Conservation (phyloP, 2,113 vertebrate genomes). For the Falcunculus frontatus region DNA sequence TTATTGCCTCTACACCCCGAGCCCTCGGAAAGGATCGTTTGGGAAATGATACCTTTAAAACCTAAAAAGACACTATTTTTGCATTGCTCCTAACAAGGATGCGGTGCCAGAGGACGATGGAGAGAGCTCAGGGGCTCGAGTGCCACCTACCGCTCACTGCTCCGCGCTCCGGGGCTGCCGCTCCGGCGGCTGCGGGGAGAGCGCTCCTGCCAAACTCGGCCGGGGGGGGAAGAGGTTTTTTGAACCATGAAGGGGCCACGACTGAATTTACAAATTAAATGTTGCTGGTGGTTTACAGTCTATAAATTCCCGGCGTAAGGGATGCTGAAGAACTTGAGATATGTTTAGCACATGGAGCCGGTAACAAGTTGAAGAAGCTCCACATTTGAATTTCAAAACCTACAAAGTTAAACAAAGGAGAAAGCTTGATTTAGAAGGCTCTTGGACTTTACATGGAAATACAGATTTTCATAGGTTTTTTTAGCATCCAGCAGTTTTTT, state of each 20-base stretch:
- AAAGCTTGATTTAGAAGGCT: background rate
- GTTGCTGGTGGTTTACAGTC: background rate
- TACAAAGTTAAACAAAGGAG: background rate
- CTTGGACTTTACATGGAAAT: background rate
- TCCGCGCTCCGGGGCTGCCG: background rate
- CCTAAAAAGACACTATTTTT: background rate
- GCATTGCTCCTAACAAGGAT: background rate
- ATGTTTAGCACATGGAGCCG: background rate
- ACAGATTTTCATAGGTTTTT: background rate
- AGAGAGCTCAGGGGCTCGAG: conserved; percentile 68
- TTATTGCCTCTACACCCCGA: background rate
- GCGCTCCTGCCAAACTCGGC: background rate
- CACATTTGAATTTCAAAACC: background rate
- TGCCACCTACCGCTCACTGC: conserved; percentile 76
- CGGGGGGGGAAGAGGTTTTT: rapidly evolving
- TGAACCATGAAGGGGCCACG: background rate
- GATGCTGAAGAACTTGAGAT: background rate
- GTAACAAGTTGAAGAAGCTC: background rate
- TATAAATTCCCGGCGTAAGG: background rate
- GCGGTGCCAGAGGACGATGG: background rate
- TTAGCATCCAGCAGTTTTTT: background rate
- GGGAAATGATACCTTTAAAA: conserved; percentile 52
- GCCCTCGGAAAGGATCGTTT: conserved; percentile 45
- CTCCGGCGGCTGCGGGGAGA: background rate
- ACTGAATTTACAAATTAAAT: background rate